These are phyloP conservation scores for Melinaea menophilus DNA, from an alignment of 2,888 invertebrate genomes.

Conservation along the genomic window DNA sequence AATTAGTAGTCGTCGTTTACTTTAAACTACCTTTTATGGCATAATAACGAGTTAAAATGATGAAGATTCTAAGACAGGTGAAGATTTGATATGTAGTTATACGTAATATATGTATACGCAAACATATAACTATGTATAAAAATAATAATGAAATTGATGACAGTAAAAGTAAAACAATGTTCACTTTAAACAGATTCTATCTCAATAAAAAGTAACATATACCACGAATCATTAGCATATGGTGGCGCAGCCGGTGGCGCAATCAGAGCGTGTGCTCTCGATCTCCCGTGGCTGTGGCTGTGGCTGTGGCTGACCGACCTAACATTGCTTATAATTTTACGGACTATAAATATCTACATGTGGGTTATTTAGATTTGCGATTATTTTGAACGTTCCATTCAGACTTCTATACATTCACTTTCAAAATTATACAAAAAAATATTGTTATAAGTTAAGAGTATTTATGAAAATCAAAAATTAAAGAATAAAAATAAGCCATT, in stretches of 20 bases:
- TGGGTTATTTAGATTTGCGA: constrained; percentile 2
- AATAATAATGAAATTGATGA: too few species aligned
- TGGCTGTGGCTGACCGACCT: not conserved
- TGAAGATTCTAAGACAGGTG: too few species aligned
- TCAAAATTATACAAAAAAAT: not conserved
- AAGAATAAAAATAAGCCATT: not conserved
- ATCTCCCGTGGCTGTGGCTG: constrained; percentile 16
- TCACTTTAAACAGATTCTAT: too few species aligned
- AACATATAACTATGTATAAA: too few species aligned
- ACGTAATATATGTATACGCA: too few species aligned
- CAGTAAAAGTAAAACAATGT: too few species aligned
- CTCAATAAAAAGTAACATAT: not conserved
- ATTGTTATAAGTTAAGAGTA: not conserved
- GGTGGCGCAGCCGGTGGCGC: constrained; percentile 18
- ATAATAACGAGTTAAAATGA: too few species aligned
- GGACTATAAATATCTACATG: not conserved
- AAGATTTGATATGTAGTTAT: too few species aligned
- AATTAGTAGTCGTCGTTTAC: too few species aligned
- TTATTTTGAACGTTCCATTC: constrained; percentile 1
- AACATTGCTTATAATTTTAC: not conserved
- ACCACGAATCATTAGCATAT: constrained; percentile 22
- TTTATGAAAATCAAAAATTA: not conserved
- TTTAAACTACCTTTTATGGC: too few species aligned
- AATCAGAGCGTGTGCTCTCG: constrained; percentile 35
- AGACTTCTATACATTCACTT: constrained; percentile 1